Conservation (phyloP, 2,797 vertebrate species). For the Anolis apletophallus region DNA sequence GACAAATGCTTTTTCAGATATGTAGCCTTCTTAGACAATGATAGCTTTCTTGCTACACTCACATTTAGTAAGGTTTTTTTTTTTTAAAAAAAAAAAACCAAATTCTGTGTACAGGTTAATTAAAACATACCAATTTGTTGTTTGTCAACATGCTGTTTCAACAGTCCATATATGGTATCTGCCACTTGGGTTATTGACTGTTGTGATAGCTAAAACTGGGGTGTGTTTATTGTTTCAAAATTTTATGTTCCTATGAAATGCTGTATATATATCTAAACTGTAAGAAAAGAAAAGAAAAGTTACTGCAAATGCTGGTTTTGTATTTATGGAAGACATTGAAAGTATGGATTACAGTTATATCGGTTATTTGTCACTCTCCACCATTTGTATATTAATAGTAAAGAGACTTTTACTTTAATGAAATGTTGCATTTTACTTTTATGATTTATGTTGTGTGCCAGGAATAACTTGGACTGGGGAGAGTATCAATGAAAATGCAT, state of each 20-base stretch:
- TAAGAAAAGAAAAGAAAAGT: slow-evolving; percentile 73
- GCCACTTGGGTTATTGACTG: slow-evolving; percentile 71
- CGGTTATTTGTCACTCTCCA: slow-evolving; percentile 83
- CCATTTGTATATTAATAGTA: slow-evolving; percentile 87
- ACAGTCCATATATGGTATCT: slow-evolving; percentile 63
- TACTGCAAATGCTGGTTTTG: slow-evolving; percentile 83
- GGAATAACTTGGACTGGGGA: slow-evolving; percentile 28
- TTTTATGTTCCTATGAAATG: slow-evolving; percentile 79
- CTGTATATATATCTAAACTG: slow-evolving; percentile 80
- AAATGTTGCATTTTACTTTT: slow-evolving; percentile 75
- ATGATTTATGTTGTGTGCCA: slow-evolving; percentile 65
- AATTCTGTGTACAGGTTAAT: slow-evolving; percentile 70
- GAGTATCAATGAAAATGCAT: not conserved
- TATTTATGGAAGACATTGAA: slow-evolving; percentile 84
- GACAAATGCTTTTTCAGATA: slow-evolving; percentile 51
- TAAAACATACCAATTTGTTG: slow-evolving; percentile 71
- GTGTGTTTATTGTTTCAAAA: slow-evolving; percentile 77
- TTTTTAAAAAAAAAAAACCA: no score
- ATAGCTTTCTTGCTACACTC: slow-evolving; percentile 55
- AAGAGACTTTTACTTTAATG: slow-evolving; percentile 85
- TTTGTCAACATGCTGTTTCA: slow-evolving; percentile 64
- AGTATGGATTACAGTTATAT: slow-evolving; percentile 83
- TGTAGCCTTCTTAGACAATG: slow-evolving; percentile 57
- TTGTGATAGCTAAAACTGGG: slow-evolving; percentile 68
- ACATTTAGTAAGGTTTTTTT: slow-evolving; percentile 59